Conservation (phyloP, 92 coral and sea anemone genomes). For the Heliopora coerulea region DNA sequence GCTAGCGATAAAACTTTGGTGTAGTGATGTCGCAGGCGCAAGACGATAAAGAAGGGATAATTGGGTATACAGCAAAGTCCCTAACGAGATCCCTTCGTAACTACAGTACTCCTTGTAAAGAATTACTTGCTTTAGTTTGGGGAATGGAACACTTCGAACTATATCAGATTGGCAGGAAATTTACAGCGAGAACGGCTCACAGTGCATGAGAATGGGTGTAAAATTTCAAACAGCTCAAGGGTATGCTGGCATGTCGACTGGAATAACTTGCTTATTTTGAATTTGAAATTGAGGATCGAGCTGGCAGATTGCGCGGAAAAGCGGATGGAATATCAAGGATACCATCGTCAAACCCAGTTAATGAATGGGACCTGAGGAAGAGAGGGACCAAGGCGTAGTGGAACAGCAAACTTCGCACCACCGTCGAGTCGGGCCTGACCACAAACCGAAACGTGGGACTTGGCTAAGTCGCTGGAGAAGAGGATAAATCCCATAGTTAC, state of each 20-base stretch:
- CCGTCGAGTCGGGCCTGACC: too few relatives aligned
- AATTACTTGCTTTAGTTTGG: constrained; percentile 15
- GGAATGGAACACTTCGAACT: constrained; percentile 21
- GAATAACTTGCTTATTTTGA: background rate
- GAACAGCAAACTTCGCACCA: too few relatives aligned
- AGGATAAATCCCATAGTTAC: background rate
- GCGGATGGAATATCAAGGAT: constrained; percentile 4
- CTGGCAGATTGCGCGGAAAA: background rate
- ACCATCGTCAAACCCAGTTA: too few relatives aligned
- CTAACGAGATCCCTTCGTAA: constrained; percentile 3
- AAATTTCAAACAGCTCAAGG: constrained; percentile 2
- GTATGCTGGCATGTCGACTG: background rate
- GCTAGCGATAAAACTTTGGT: too few relatives aligned
- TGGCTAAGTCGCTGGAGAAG: too few relatives aligned
- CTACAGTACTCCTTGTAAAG: constrained; percentile 23
- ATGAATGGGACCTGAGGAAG: too few relatives aligned
- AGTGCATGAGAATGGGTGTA: background rate
- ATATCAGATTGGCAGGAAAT: background rate
- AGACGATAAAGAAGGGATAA: constrained; percentile 2
- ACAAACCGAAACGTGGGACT: too few relatives aligned
- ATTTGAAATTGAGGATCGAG: background rate
- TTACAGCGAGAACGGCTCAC: background rate
- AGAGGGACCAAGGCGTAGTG: too few relatives aligned
- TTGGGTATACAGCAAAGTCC: background rate
- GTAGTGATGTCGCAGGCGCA: background rate